phyloP scores from a whole-genome alignment of 1,140 invertebrate species.

The Camponotus floridanus region DNA sequence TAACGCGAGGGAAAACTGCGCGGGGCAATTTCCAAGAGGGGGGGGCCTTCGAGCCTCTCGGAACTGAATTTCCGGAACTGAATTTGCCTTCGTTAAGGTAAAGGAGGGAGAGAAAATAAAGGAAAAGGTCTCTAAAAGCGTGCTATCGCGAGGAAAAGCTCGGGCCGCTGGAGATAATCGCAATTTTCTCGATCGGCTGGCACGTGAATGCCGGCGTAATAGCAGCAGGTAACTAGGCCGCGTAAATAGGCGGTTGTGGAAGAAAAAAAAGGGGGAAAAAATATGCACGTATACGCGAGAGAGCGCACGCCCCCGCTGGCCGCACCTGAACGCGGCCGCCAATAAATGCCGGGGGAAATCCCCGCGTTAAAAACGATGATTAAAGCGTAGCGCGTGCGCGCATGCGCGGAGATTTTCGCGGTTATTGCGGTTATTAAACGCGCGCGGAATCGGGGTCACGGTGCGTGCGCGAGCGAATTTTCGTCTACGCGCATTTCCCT shows the following conservation, averaged over 20 bases:
- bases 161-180: conserved; percentile 41
- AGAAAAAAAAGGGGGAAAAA: conserved; percentile 3
- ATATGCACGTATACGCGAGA: neutral
- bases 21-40: too few relatives aligned
- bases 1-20: neutral
- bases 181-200: conserved; percentile 55
- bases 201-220: conserved; percentile 53
- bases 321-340: neutral
- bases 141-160: conserved; percentile 42
- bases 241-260: conserved; percentile 40
- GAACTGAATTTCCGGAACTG: neutral
- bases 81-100: neutral
- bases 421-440: conserved; percentile 64
- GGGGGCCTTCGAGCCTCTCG: neutral
- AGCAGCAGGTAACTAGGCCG: conserved; percentile 51
- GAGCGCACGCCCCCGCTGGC: neutral
- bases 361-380: conserved; percentile 54
- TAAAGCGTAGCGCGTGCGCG: conserved; percentile 26
- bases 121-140: neutral
- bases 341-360: conserved; percentile 46
- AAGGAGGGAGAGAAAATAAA: neutral
- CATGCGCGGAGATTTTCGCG: conserved; percentile 35
- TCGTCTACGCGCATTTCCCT: neutral
- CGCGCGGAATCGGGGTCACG: conserved; percentile 39
- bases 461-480: conserved; percentile 39